These are phyloP conservation scores for Hypocryptadius cinnamomeus DNA, from an alignment of 2,113 vertebrate species.

Conservation along the genomic window DNA sequence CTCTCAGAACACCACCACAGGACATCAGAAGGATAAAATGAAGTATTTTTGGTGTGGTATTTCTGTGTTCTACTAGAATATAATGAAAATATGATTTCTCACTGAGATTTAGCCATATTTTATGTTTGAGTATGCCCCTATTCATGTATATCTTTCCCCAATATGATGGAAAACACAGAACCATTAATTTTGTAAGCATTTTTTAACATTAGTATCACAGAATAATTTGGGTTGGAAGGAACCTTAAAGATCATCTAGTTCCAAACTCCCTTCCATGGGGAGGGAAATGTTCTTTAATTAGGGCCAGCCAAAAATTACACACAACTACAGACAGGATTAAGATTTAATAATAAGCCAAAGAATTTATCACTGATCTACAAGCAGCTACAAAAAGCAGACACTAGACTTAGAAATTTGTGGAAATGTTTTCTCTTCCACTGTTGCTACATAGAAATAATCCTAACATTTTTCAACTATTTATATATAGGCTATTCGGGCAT, in stretches of 20 bases:
- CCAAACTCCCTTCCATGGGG: background rate
- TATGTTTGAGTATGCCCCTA: background rate
- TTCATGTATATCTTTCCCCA: background rate
- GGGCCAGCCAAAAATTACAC: constrained; percentile 19
- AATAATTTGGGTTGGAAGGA: background rate
- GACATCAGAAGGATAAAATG: background rate
- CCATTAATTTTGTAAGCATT: background rate
- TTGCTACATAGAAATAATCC: background rate
- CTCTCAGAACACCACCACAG: background rate
- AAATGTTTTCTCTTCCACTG: background rate
- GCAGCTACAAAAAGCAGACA: constrained; percentile 16
- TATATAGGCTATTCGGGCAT: too few species aligned
- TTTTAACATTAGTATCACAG: background rate
- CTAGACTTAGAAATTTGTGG: constrained; percentile 20
- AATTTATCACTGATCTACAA: constrained; percentile 37
- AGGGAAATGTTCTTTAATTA: background rate
- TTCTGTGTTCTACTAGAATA: background rate
- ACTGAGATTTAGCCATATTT: background rate
- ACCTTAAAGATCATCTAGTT: background rate
- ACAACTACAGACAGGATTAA: background rate
- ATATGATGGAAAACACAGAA: background rate
- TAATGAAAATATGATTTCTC: background rate
- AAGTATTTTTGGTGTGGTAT: background rate
- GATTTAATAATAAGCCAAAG: constrained; percentile 8
- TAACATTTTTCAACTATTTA: background rate